Evolutionary conservation across 2,113 vertebrate genomes (phyloP), one percentile per base, ranked within the genome.

Genomic region (Catharus fuscescens): DNA sequence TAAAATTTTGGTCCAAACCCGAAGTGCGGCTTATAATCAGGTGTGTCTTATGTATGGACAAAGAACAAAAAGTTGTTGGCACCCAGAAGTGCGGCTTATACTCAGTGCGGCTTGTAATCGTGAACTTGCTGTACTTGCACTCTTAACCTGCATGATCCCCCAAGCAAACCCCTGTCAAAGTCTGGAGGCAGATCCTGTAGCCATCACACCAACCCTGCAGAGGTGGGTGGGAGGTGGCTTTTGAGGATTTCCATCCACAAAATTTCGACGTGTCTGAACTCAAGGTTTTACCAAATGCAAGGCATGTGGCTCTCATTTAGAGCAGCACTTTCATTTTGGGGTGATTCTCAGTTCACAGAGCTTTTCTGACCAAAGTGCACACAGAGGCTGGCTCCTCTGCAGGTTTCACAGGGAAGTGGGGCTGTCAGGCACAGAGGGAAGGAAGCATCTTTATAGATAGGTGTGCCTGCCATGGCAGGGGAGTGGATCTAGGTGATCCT

Each of bases 191-290:
- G 80, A 38, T 60, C 62, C 66, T 0, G 0, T 10, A 29, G 18
- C n/a, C 21, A 12, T 40, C 0, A 0, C 16, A 31, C n/a, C 57
- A 57, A 40, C 14, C 13, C 54, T 12, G 2, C 1, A 2, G 24
- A 53, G n/a, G 14, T 29, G 34, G 10, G 16, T 12, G 31, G 9
- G 31, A n/a, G 12, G 8, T 59, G 59, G 1, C n/a, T 38, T 38
- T 86, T 45, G 25, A 52, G 40, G 38, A 44, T 64, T 87, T 89
- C 84, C 44, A 24, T 5, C 29, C 4, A 4, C 56, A 54, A 25
- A 59, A 42, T 45, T 70, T 62, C 5, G 0, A 4, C 18, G 10
- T 48, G 8, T 29, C 45, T 40, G 23, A 53, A 29, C 29, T 62
- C 66, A 36, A 52, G 20, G 26, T 67, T 76, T 86, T 60, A 45